phyloP scores from a whole-genome alignment of 2,113 vertebrate genomes.

The Montifringilla adamsi region DNA sequence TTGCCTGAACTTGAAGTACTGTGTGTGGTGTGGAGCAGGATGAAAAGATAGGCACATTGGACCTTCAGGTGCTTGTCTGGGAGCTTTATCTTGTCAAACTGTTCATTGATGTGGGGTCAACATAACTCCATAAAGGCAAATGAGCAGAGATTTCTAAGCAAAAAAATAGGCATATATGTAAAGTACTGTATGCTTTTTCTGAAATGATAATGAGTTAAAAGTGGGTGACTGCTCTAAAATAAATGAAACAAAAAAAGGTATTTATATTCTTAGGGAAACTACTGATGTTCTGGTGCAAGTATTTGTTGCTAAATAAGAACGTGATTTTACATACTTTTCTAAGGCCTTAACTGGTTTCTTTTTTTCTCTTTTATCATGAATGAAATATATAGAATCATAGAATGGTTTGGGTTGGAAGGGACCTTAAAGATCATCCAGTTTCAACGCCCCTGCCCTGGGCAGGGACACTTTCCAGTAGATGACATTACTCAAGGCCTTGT shows the following conservation, averaged over 20 bases:
- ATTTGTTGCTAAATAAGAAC: neutral
- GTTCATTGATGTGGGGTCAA: neutral
- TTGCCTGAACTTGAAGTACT: neutral
- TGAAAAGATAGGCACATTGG: neutral
- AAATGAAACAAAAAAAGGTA: neutral
- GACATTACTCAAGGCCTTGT: neutral
- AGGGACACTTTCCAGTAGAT: neutral
- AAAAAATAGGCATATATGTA: neutral
- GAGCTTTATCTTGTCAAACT: neutral
- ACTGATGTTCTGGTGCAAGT: neutral
- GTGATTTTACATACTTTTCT: neutral
- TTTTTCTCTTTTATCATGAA: neutral
- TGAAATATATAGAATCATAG: neutral
- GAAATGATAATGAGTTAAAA: neutral
- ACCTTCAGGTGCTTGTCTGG: neutral
- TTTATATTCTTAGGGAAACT: neutral
- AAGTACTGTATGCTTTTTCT: neutral
- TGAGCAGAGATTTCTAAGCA: neutral
- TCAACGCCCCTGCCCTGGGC: rapidly evolving
- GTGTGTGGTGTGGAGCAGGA: neutral
- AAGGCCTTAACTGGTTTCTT: neutral
- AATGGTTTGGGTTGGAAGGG: neutral
- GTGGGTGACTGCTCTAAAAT: neutral
- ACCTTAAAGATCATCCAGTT: neutral
- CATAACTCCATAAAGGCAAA: neutral